Base-by-base conservation (phyloP, 2,113 vertebrate genomes). In the Mobula birostris region DNA sequence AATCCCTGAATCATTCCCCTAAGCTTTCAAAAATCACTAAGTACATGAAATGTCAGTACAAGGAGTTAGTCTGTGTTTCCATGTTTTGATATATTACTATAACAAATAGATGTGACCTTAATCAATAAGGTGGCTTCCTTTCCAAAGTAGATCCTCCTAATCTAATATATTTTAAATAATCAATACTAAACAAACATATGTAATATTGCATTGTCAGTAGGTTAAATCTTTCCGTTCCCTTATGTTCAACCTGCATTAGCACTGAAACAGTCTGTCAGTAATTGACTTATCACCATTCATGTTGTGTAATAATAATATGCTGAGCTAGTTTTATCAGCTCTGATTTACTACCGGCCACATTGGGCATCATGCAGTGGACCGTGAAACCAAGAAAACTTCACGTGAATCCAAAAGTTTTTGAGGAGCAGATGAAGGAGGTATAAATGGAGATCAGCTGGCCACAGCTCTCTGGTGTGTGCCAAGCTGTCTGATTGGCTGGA, bases 401-500 rank as follows among this genome's bases (percentile, higher is more conserved):
- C 4, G 80, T 0, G 68, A 90, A 95, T 96, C 96, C 96, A 94
- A 96, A 97, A 95, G 95, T 96, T 96, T 96, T 96, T 96, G 96
- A 96, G 74, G 96, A 98, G 96, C 97, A 98, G 97, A 96, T 95
- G 97, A 97, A 95, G 94, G 95, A 96, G 97, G 96, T 96, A 94
- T 95, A 95, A 96, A 95, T 94, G 95, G 95, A 96, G 96, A 95
- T 95, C 96, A 96, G 96, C 97, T 97, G 97, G 95, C 96, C 96
- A 96, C 96, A 95, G 96, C 96, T 95, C 96, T 97, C 95, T 95
- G 61, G 93, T 94, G 95, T 36, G 93, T 96, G 97, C 96, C 97
- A 98, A 97, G 97, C 96, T 97, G 97, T 96, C 95, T 94, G 95
- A 97, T 96, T 97, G 97, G 97, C 97, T 97, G 96, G 95, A 95